Base-by-base conservation (phyloP, 2,113 vertebrate species). In the Plotosus lineatus region DNA sequence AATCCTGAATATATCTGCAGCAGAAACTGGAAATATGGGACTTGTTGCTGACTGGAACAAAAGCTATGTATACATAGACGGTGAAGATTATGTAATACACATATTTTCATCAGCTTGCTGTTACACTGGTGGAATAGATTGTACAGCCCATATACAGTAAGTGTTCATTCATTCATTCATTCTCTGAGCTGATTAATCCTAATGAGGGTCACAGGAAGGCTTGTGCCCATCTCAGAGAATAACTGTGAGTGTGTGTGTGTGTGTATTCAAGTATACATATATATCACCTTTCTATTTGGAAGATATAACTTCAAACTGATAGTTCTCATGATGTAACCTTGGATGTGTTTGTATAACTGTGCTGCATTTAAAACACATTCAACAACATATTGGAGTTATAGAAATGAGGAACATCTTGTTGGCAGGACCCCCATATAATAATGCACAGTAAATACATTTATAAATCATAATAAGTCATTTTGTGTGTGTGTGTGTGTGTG, bases 11-110 rank as follows among this genome's bases (percentile, higher is more conserved):
- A 72, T 66, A 60, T 51, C 40, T 19, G 77, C 63, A 69, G 65
- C 65, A 19, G 23, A 55, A 68, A 53, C 51, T 72, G 40, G 40
- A 71, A 40, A 81, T 23, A n/a, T 51, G 61, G 61, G 58, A 76
- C 80, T 81, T 81, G 80, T 81, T 81, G 80, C 80, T 56, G 80
- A 53, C 6, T 63, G 69, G 79, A 51, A 53, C 8, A 55, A 55
- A 81, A 48, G 65, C 50, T 55, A 26, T 28, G 46, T 26, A 33
- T 53, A 6, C 14, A 2, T 66, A 14, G 58, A 79, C 46, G 40
- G 28, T 44, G 33, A 69, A 40, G 46, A 28, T 80, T 80, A 80
- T 58, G 66, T 71, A 79, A 79, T 53, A 26, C 28, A 53, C 23
- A 79, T 31, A 69, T 55, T 40, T 79, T 51, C 33, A 38, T 61